Evolutionary conservation across 1,140 invertebrate species (phyloP).

Genomic region (Orius insidiosus): DNA sequence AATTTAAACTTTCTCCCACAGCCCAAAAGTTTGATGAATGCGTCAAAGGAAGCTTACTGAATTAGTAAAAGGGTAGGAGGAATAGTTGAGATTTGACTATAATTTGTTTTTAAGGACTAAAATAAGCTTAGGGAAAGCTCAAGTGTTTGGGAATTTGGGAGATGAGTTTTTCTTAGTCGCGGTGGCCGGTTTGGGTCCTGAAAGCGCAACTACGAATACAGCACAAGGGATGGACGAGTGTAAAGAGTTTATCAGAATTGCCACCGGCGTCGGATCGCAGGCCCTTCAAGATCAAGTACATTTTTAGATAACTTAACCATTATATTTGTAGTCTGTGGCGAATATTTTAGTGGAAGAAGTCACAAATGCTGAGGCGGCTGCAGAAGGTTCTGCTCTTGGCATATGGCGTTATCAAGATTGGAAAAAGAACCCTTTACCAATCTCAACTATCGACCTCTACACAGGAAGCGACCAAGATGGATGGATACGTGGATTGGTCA

Average conservation of each 20-base stretch:
- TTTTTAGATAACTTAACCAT: not conserved
- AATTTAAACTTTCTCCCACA: conserved; percentile 1
- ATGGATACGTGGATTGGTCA: conserved; percentile 53
- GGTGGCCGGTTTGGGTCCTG: conserved; percentile 30
- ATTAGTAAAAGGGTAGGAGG: conserved; percentile 7
- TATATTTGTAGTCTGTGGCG: conserved; percentile 25
- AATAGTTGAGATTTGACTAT: no score
- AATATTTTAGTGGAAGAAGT: conserved; percentile 30
- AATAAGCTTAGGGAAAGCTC: conserved; percentile 3
- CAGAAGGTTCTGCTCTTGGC: conserved; percentile 29
- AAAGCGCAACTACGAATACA: conserved; percentile 25
- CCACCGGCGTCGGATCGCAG: conserved; percentile 27
- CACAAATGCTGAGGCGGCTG: conserved; percentile 31
- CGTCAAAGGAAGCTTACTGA: conserved; percentile 5
- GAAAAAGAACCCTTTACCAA: conserved; percentile 27
- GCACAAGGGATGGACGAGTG: conserved; percentile 29
- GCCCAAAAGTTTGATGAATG: conserved; percentile 4
- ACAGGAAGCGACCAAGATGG: conserved; percentile 22
- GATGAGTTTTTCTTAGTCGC: conserved; percentile 22
- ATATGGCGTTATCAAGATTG: conserved; percentile 33
- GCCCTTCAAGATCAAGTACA: conserved; percentile 28
- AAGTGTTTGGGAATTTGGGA: conserved; percentile 29
- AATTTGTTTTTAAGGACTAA: conserved; percentile 5
- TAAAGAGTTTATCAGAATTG: conserved; percentile 28
- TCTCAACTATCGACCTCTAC: conserved; percentile 14